Base-by-base conservation (phyloP, 1,140 invertebrate species). In the Eumeta japonica region DNA sequence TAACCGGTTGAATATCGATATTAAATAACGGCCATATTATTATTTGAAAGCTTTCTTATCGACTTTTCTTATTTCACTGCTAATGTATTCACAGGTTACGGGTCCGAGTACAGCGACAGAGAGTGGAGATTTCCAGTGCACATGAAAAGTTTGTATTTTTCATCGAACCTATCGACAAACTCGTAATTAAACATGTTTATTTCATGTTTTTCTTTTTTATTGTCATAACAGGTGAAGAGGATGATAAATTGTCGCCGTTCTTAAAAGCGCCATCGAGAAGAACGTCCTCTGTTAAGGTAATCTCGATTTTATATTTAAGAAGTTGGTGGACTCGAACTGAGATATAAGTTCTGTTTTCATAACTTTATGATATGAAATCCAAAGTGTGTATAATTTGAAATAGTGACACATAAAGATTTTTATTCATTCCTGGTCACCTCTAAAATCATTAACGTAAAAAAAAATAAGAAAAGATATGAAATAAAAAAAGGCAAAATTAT, bases 81-180 rank as follows among this genome's bases (percentile, higher is more conserved):
- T n/a, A n/a, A n/a, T n/a, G n/a, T n/a, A n/a, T n/a, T n/a, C n/a
- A 10, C 45, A 79, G 86, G 87, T 37, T 89, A 89, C 48, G 84
- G 84, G 40, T 88, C 86, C 4, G 87, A 89, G 67, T 76, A 82
- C 52, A 86, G 84, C 46, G 86, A 88, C 38, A 66, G 82, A 37
- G 85, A 87, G 37, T 77, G 65, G 65, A 70, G 70, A 43, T 51
- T 65, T 36, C 74, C 80, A 50, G 42, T 44, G 27, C 61, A 57
- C 3, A 55, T 55, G 28, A 74, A 70, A 56, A 67, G 70, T 74
- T 62, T 62, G 54, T 35, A 19, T 35, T 20, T 38, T 28, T n/a
- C 12, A 12, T 11, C 10, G 12, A 3, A 31, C 16, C 16, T 29
- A 30, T 10, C 20, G 13, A 19, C 14, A 27, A 10, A 5, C 18